Percentiles rank a stretch among this genome's conserved stretches.
Evolutionary conservation across 2,113 vertebrate species (phyloP).

Genomic region (Asarcornis scutulata): DNA sequence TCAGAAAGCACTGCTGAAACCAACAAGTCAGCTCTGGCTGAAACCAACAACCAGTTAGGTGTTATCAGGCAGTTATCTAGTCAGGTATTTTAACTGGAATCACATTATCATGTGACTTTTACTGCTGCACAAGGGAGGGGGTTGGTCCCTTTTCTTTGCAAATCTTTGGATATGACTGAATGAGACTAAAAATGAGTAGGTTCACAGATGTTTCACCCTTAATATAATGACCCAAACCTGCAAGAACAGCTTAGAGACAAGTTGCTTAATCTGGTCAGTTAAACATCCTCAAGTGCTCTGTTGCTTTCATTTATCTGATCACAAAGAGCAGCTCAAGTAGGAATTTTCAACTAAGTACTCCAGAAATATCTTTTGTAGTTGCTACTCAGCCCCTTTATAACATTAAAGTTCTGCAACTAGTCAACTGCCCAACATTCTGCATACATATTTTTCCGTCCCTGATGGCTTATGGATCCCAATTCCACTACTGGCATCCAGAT

Average conservation of each 20-base stretch:
- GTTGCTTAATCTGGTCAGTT: not conserved
- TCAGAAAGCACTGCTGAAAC: conserved; percentile 28
- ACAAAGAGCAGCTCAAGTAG: not conserved
- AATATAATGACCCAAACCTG: not conserved
- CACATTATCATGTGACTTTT: not conserved
- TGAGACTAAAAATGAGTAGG: not conserved
- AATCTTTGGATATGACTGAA: not conserved
- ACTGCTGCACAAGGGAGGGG: not conserved
- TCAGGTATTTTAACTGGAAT: conserved; percentile 54
- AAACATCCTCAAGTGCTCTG: not conserved
- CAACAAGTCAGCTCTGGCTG: conserved; percentile 63
- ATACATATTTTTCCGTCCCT: not conserved
- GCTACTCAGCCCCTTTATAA: not conserved
- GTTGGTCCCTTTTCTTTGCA: not conserved
- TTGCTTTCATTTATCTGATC: not conserved
- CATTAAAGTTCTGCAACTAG: not conserved
- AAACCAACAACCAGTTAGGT: not conserved
- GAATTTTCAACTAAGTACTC: not conserved
- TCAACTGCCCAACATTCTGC: not conserved
- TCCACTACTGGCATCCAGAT: not conserved
- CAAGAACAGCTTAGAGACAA: not conserved
- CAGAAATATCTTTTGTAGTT: not conserved
- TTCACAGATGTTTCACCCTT: not conserved
- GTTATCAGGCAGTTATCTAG: conserved; percentile 58
- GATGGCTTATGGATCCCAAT: not conserved